A percentile compares a stretch with the other conserved stretches of the same genome.
These are phyloP conservation scores for Acipenser oxyrinchus DNA, from an alignment of 2,797 vertebrate genomes.

Conservation along the genomic window DNA sequence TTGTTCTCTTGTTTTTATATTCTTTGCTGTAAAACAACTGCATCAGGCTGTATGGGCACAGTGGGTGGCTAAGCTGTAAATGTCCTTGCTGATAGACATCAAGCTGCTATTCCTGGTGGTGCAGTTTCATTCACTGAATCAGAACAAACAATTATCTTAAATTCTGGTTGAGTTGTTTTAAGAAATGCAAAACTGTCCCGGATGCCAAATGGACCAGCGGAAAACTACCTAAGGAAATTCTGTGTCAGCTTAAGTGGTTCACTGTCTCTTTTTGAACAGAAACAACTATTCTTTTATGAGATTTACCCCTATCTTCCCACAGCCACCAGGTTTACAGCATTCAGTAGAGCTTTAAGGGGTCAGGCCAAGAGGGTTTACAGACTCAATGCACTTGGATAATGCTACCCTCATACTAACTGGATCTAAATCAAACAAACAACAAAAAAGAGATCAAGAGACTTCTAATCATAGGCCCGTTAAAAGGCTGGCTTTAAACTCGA, in stretches of 20 bases:
- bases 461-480: slow-evolving; percentile 43
- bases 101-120: too few species aligned
- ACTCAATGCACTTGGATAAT: slow-evolving; percentile 27
- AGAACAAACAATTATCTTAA: too few species aligned
- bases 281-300: background rate
- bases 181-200: background rate
- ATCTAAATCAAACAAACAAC: slow-evolving; percentile 40
- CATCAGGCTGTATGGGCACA: too few species aligned
- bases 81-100: too few species aligned
- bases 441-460: slow-evolving; percentile 20
- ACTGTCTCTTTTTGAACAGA: background rate
- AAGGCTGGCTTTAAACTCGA: slow-evolving; percentile 12
- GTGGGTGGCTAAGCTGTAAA: too few species aligned
- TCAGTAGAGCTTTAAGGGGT: slow-evolving; percentile 22
- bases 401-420: slow-evolving; percentile 38
- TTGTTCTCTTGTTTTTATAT: too few species aligned
- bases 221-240: background rate
- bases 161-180: background rate
- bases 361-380: slow-evolving; percentile 29
- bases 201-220: background rate
- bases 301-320: slow-evolving; percentile 20
- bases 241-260: background rate
- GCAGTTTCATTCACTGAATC: too few species aligned
- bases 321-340: slow-evolving; percentile 14
- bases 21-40: too few species aligned